Conservation (phyloP, 2,113 vertebrate genomes). For the Axis porcinus region DNA sequence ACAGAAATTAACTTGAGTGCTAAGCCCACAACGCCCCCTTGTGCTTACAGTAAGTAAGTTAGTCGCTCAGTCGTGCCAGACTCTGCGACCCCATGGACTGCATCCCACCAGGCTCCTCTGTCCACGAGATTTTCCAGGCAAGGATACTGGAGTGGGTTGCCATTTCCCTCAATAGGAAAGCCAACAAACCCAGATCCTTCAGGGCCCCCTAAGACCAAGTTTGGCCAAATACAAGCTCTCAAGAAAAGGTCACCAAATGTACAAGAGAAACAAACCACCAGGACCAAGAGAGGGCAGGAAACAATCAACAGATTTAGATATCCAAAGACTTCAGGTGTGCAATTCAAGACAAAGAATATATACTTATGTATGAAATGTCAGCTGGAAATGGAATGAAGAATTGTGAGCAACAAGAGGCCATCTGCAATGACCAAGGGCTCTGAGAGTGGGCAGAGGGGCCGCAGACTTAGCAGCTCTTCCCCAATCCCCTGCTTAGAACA, state of each 20-base stretch:
- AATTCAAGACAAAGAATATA: neutral
- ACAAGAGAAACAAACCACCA: neutral
- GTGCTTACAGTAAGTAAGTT: neutral
- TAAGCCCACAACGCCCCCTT: neutral
- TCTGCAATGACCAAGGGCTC: neutral
- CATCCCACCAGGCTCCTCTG: neutral
- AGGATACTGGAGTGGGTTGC: neutral
- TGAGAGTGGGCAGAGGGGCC: no score
- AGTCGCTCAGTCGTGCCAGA: no score
- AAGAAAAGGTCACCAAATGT: neutral
- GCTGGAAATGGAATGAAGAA: neutral
- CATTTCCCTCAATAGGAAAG: neutral
- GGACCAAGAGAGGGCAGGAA: neutral
- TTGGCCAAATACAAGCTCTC: neutral
- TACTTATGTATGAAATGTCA: accelerated
- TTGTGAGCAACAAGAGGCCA: neutral
- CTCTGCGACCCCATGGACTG: neutral
- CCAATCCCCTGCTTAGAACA: neutral
- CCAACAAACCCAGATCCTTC: neutral
- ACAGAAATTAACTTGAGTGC: neutral
- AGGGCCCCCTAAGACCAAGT: neutral
- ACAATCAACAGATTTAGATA: neutral
- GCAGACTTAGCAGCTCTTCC: neutral
- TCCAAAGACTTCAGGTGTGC: neutral
- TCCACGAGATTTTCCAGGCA: neutral